A percentile compares a stretch with the other conserved stretches of the same genome.
These are phyloP conservation scores for Scomber colias DNA, from an alignment of 2,113 vertebrate genomes.

Conservation along the genomic window DNA sequence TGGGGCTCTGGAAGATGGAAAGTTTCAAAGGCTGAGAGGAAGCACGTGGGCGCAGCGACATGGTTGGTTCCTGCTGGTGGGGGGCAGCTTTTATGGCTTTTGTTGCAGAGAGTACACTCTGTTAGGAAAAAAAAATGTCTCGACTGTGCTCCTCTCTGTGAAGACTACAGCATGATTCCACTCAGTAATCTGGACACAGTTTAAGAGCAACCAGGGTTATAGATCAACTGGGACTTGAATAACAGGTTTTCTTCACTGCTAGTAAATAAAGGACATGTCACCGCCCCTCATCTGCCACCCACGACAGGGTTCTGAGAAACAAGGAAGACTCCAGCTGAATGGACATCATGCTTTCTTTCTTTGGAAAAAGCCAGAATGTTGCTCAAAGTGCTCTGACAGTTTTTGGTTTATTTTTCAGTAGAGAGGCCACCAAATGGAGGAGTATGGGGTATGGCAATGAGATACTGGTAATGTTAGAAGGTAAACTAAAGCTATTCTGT, in stretches of 20 bases:
- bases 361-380: background rate
- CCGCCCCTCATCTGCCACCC: conserved; percentile 12
- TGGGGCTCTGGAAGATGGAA: conserved; percentile 70
- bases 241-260: conserved; percentile 68
- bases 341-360: background rate
- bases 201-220: conserved; percentile 52
- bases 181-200: conserved; percentile 43
- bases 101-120: background rate
- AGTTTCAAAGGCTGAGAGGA: conserved; percentile 82
- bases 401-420: background rate
- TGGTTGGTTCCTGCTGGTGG: conserved; percentile 38
- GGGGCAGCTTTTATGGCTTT: background rate
- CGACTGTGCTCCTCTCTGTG: conserved; percentile 4
- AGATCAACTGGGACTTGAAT: conserved; percentile 66
- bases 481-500: background rate
- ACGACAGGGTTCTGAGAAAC: conserved; percentile 12
- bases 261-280: conserved; percentile 69
- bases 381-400: background rate
- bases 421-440: background rate
- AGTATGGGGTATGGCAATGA: background rate
- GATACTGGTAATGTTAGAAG: background rate
- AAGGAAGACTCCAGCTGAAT: conserved; percentile 10
- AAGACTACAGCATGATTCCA: conserved; percentile 13
- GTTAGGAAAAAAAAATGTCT: background rate
- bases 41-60: conserved; percentile 82